A percentile compares a stretch with the other conserved stretches of the same genome.
Evolutionary conservation across 2,113 vertebrate genomes (phyloP).

Genomic region (Pycnonotus jocosus): DNA sequence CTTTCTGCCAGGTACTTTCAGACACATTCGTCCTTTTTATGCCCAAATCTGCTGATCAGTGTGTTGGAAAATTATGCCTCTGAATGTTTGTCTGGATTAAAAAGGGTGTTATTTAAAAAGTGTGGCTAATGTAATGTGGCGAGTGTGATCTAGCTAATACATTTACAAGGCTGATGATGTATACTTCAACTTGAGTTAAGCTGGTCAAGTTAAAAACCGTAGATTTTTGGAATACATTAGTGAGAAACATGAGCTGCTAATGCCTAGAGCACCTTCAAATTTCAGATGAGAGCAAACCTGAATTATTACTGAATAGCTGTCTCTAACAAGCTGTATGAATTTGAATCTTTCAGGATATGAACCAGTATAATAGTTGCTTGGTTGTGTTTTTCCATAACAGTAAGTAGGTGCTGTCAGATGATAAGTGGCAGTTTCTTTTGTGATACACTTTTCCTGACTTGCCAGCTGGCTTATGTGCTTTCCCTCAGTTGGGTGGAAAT

Average conservation of each 20-base stretch:
- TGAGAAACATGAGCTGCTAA: neutral
- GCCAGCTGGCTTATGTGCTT: slow-evolving; percentile 36
- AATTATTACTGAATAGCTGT: slow-evolving; percentile 10
- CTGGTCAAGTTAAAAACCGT: neutral
- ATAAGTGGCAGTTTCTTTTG: slow-evolving; percentile 57
- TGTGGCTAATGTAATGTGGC: neutral
- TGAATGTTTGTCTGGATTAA: slow-evolving; percentile 10
- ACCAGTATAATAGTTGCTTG: slow-evolving; percentile 41
- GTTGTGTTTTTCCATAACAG: slow-evolving; percentile 53
- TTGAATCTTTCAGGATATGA: slow-evolving; percentile 25
- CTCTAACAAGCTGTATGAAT: neutral
- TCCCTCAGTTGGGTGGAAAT: slow-evolving; percentile 34
- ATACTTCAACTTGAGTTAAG: neutral
- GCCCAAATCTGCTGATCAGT: neutral
- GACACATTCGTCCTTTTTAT: neutral
- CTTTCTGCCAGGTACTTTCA: neutral
- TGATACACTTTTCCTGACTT: slow-evolving; percentile 38
- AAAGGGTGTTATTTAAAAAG: neutral
- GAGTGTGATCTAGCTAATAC: neutral
- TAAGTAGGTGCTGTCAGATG: slow-evolving; percentile 62
- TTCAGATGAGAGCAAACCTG: neutral
- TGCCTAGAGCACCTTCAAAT: neutral
- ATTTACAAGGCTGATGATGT: neutral
- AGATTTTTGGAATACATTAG: neutral
- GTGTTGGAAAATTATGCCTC: neutral